A percentile compares a stretch with the other conserved stretches of the same genome.
Conservation (phyloP, 1,140 invertebrate genomes). For the Drosophila setifemur region DNA sequence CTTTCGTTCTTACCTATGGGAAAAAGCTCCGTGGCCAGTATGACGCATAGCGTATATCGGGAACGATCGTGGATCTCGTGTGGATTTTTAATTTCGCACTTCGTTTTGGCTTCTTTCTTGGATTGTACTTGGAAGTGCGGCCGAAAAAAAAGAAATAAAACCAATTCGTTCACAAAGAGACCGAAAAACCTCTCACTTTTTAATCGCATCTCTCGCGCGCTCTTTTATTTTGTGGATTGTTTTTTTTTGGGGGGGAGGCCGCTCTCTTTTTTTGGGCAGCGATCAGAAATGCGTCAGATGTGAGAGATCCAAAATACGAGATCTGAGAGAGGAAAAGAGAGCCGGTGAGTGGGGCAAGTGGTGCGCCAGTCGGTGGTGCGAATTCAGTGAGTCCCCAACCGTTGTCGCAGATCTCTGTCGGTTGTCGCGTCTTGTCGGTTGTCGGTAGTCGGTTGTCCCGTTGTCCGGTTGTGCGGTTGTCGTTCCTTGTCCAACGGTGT, state of each 20-base stretch:
- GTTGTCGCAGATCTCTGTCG: constrained; percentile 49
- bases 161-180: constrained; percentile 18
- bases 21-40: constrained; percentile 56
- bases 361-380: constrained; percentile 28
- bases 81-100: constrained; percentile 42
- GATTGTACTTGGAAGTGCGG: background rate
- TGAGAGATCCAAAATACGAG: constrained; percentile 3
- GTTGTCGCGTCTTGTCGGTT: constrained; percentile 47
- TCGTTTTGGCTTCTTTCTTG: constrained; percentile 51
- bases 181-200: constrained; percentile 29
- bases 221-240: background rate
- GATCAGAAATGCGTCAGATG: constrained; percentile 47
- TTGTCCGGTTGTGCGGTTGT: too few species aligned
- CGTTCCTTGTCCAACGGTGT: constrained; percentile 55
- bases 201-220: constrained; percentile 16
- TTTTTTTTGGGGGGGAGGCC: background rate
- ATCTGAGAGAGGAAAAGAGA: constrained; percentile 8
- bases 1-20: constrained; percentile 26
- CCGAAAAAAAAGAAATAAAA: constrained; percentile 24
- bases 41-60: constrained; percentile 60
- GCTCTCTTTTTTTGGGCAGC: constrained; percentile 1
- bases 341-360: constrained; percentile 16
- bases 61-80: constrained; percentile 38
- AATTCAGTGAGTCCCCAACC: constrained; percentile 69
- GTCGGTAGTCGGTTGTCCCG: constrained; percentile 27